These are phyloP conservation scores for Autographa pulchrina DNA, from an alignment of 2,888 invertebrate genomes.

Conservation along the genomic window DNA sequence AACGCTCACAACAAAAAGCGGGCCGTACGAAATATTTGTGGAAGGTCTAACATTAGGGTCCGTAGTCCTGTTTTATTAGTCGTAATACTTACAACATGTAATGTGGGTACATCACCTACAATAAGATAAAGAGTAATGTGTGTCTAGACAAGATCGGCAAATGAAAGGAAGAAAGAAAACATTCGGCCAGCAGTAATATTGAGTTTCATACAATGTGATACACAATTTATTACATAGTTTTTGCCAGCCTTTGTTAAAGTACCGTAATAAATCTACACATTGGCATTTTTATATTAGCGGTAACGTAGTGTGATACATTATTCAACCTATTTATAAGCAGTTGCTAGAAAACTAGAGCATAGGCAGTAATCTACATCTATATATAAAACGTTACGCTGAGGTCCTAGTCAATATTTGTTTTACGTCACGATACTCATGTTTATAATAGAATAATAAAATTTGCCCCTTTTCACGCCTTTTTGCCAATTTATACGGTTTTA, in stretches of 20 bases:
- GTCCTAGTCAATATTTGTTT: neutral
- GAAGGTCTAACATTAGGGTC: conserved; percentile 8
- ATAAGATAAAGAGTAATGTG: neutral
- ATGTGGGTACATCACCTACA: neutral
- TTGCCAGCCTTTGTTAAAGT: neutral
- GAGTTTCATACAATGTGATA: neutral
- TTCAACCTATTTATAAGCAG: neutral
- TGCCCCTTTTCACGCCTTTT: no score
- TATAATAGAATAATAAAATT: neutral
- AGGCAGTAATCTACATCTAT: neutral
- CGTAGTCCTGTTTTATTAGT: conserved; percentile 8
- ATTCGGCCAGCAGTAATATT: neutral
- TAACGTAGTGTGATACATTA: neutral
- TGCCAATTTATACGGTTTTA: no score
- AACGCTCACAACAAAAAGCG: conserved; percentile 17
- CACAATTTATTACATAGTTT: neutral
- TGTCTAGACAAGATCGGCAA: neutral
- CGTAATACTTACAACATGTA: neutral
- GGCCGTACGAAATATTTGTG: conserved; percentile 10
- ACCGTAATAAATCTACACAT: neutral
- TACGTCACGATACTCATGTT: neutral
- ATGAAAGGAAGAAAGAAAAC: neutral
- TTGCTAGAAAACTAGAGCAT: neutral
- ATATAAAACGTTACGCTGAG: neutral
- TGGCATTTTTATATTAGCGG: conserved; percentile 4